These are phyloP conservation scores for Nibea coibor DNA, from an alignment of 2,113 vertebrate species.

Conservation along the genomic window DNA sequence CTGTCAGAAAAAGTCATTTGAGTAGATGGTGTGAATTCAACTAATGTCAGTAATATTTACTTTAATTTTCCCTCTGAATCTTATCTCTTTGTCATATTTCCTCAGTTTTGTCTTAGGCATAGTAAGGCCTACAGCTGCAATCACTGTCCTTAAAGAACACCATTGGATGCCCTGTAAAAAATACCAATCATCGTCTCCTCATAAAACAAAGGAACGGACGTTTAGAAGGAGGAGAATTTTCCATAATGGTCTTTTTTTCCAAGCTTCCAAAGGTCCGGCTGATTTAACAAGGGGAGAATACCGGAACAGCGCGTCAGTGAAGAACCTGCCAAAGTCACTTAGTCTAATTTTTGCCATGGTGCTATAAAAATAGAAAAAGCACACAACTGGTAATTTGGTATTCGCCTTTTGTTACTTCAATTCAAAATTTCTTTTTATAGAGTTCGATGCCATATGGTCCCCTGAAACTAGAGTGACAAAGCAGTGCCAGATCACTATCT, in stretches of 20 bases:
- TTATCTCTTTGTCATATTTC: background rate
- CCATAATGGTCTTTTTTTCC: conserved; percentile 63
- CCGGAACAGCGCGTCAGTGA: conserved; percentile 27
- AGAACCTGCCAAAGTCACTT: conserved; percentile 62
- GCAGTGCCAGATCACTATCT: background rate
- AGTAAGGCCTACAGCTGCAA: conserved; percentile 13
- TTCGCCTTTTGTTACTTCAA: conserved; percentile 43
- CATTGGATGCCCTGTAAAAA: conserved; percentile 53
- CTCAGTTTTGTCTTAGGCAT: background rate
- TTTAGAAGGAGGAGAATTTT: conserved; percentile 59
- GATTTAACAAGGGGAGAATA: conserved; percentile 65
- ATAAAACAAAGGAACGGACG: conserved; percentile 49
- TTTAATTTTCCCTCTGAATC: background rate
- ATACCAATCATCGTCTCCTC: conserved; percentile 60
- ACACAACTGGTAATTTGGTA: background rate
- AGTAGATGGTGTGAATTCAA: background rate
- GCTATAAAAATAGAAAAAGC: conserved; percentile 9
- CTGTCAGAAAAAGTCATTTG: background rate
- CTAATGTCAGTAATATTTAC: background rate
- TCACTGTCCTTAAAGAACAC: conserved; percentile 24
- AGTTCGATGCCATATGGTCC: background rate
- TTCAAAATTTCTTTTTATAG: background rate
- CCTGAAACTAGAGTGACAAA: conserved; percentile 3
- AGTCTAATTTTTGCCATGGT: conserved; percentile 30
- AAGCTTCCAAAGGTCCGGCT: conserved; percentile 54